Percentiles rank a stretch among this genome's conserved stretches.
Evolutionary conservation across 2,113 vertebrate species (phyloP).

Genomic region (Forbesichthys papilliferus): DNA sequence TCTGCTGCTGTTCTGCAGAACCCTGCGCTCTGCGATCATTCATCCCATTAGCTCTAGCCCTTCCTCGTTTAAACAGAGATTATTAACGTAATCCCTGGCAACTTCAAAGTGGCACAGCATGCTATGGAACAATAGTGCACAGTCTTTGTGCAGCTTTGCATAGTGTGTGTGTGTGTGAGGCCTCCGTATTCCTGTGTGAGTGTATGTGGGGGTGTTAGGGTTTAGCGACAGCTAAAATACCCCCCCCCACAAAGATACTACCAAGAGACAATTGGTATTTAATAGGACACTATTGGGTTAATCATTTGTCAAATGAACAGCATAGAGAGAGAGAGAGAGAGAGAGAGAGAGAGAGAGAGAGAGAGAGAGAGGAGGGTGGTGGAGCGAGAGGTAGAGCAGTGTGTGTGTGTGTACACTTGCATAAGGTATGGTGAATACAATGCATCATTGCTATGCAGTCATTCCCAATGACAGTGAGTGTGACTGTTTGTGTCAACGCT

Average conservation of each 20-base stretch:
- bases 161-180: slow-evolving; percentile 2
- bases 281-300: too few relatives aligned
- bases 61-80: slow-evolving; percentile 47
- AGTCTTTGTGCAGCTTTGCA: background rate
- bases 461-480: background rate
- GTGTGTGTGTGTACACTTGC: background rate
- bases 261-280: too few relatives aligned
- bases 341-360: slow-evolving; percentile 21
- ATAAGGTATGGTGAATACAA: too few relatives aligned
- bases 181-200: background rate
- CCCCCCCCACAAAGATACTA: too few relatives aligned
- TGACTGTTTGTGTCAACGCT: background rate
- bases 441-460: too few relatives aligned
- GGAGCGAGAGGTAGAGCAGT: slow-evolving; percentile 7
- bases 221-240: too few relatives aligned
- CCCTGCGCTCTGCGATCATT: slow-evolving; percentile 10
- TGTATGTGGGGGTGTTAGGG: slow-evolving; percentile 6
- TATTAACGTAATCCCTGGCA: slow-evolving; percentile 42
- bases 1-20: slow-evolving; percentile 12
- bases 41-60: slow-evolving; percentile 35
- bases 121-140: background rate
- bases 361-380: slow-evolving; percentile 23
- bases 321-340: slow-evolving; percentile 36
- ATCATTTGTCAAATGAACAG: slow-evolving; percentile 36
- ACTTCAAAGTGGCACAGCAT: slow-evolving; percentile 29